Percentiles rank a stretch among this genome's conserved stretches.
Evolutionary conservation across 2,113 vertebrate species (phyloP).

Genomic region (Anoura caudifer): DNA sequence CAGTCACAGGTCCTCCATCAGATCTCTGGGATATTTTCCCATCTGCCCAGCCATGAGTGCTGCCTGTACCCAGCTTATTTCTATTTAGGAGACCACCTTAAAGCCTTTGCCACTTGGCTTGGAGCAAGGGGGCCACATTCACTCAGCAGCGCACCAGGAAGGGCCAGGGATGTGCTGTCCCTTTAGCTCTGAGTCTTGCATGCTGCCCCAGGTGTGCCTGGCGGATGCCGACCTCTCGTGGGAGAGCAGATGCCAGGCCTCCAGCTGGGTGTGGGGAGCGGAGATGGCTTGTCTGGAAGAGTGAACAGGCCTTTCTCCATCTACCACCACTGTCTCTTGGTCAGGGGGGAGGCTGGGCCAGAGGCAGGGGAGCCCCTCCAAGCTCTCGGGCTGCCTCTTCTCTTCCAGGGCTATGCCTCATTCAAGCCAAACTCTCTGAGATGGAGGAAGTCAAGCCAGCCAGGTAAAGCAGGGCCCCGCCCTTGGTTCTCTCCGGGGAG

Average conservation of each 20-base stretch:
- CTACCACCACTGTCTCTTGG: background rate
- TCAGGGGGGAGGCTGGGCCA: background rate
- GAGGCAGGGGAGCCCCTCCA: background rate
- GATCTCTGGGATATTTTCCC: background rate
- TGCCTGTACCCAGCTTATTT: background rate
- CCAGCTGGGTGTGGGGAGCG: background rate
- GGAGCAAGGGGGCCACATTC: background rate
- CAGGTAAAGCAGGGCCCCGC: conserved; percentile 82
- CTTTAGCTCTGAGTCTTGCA: background rate
- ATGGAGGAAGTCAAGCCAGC: conserved; percentile 87
- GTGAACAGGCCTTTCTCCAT: background rate
- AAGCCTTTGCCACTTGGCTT: background rate
- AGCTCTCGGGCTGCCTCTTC: background rate
- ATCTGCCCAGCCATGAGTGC: background rate
- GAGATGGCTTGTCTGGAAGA: background rate
- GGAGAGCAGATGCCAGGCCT: background rate
- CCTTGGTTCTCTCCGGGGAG: background rate
- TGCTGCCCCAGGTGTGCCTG: background rate
- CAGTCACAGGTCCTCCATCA: background rate
- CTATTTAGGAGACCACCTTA: background rate
- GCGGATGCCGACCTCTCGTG: too few species aligned
- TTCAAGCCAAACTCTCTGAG: conserved; percentile 94
- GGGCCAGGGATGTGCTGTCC: background rate
- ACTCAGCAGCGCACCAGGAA: background rate
- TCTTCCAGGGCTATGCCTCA: conserved; percentile 89